Evolutionary conservation across 2,888 invertebrate species (phyloP), one percentile per base, ranked within the genome.

Genomic region (Erebia epiphron): DNA sequence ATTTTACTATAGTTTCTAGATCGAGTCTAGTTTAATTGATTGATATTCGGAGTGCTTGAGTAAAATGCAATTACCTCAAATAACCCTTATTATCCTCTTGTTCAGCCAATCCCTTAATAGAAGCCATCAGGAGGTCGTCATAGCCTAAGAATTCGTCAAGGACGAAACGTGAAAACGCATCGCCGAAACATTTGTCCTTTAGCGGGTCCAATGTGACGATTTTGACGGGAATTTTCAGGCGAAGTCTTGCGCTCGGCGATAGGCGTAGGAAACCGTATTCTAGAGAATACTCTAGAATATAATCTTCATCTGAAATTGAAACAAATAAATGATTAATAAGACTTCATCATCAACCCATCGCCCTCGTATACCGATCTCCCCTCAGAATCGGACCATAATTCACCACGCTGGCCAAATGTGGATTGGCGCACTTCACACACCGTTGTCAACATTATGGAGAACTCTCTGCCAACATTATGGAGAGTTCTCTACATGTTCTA

Each of bases 51-150:
- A 35, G 35, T 7, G 35, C 35, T 35, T 7, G 5, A 35, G 35
- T 35, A 35, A 5, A 35, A 5, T 26, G 26, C 5, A 35, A 21
- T 14, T 1, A 26, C 56, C 56, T 95, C 75, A 98, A 93, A 89
- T 97, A 98, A 16, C 99, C 99, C 91, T 99, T 99, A 88, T 99
- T 98, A 79, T 99, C 98, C 85, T 99, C 99, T 78, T 98, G 96
- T 86, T 99, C 99, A 0, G 99, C 99, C 75, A 99, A 92, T 1
- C 97, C 96, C 89, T 99, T 98, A 70, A 99, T 97, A 66, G 98
- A 98, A 0, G 99, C 97, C 98, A 99, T 98, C 1, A 99, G 94
- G 72, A 99, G 92, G 86, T 99, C 99, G 84, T 99, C 99, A 82
- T 99, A 99, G 43, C 99, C 99, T 58, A 99, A 94, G 85, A 99